phyloP scores from a whole-genome alignment of 2,888 invertebrate species.

The Girardia tigrina region DNA sequence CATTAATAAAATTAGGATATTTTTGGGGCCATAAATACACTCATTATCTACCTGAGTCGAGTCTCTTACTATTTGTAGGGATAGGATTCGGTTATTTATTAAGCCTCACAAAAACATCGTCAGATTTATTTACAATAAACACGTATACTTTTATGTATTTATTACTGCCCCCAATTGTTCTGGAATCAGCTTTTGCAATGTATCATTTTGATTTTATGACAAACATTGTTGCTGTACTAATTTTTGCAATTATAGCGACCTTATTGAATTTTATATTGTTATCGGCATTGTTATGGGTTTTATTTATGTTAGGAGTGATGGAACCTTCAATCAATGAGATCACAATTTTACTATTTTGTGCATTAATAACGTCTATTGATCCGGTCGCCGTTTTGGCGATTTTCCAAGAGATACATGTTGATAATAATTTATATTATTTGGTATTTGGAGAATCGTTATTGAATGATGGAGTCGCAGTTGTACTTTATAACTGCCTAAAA shows the following conservation, averaged over 20 bases:
- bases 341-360: slow-evolving; percentile 51
- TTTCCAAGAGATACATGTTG: slow-evolving; percentile 55
- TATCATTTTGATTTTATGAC: slow-evolving; percentile 54
- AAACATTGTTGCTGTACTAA: slow-evolving; percentile 54
- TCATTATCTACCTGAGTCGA: slow-evolving; percentile 69
- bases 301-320: slow-evolving; percentile 43
- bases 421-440: slow-evolving; percentile 55
- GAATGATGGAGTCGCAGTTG: slow-evolving; percentile 56
- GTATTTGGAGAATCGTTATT: slow-evolving; percentile 56
- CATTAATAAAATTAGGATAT: slow-evolving; percentile 3
- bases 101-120: neutral
- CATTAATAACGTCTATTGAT: slow-evolving; percentile 55
- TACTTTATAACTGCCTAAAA: slow-evolving; percentile 54
- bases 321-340: slow-evolving; percentile 40
- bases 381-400: slow-evolving; percentile 55
- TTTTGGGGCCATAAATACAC: slow-evolving; percentile 3
- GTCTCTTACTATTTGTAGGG: slow-evolving; percentile 83
- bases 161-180: slow-evolving; percentile 54
- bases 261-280: slow-evolving; percentile 43
- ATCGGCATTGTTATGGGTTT: slow-evolving; percentile 41
- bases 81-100: slow-evolving; percentile 63
- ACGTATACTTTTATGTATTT: slow-evolving; percentile 53
- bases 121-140: slow-evolving; percentile 55
- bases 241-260: slow-evolving; percentile 53
- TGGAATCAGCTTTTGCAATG: slow-evolving; percentile 55